Evolutionary conservation across 2,797 vertebrate genomes (phyloP).

Genomic region (Gadopsis marmoratus): DNA sequence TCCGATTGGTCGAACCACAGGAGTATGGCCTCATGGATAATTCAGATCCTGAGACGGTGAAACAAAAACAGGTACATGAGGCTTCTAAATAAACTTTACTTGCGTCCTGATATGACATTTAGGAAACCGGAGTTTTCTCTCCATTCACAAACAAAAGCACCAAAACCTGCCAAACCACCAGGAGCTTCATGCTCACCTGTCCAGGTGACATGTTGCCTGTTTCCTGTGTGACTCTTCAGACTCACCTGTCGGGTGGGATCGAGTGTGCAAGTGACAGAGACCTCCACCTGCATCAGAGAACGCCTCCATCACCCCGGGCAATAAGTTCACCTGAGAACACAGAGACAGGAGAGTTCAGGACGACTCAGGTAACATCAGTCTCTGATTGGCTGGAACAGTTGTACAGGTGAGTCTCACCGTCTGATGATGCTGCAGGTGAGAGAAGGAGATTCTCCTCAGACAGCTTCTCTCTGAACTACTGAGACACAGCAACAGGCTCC

Average conservation of each 20-base stretch:
- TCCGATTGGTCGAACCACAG: constrained; percentile 58
- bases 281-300: constrained; percentile 89
- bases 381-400: constrained; percentile 19
- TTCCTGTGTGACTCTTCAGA: not conserved
- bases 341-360: constrained; percentile 27
- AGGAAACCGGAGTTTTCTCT: too few relatives aligned
- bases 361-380: not conserved
- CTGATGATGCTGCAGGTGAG: constrained; percentile 84
- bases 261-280: constrained; percentile 84
- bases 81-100: constrained; percentile 8
- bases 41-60: constrained; percentile 28
- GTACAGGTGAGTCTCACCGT: constrained; percentile 82
- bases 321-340: constrained; percentile 87
- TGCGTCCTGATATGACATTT: not conserved
- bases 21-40: constrained; percentile 63
- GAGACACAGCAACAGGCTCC: constrained; percentile 92
- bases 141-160: too few relatives aligned
- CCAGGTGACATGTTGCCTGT: not conserved
- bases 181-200: not conserved
- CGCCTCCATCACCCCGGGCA: constrained; percentile 87
- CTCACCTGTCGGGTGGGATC: constrained; percentile 87
- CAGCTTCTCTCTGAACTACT: constrained; percentile 84
- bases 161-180: too few relatives aligned
- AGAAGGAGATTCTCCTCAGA: constrained; percentile 82
- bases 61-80: not conserved